phyloP scores from a whole-genome alignment of 1,140 invertebrate genomes.

The Macrosteles quadrilineatus region DNA sequence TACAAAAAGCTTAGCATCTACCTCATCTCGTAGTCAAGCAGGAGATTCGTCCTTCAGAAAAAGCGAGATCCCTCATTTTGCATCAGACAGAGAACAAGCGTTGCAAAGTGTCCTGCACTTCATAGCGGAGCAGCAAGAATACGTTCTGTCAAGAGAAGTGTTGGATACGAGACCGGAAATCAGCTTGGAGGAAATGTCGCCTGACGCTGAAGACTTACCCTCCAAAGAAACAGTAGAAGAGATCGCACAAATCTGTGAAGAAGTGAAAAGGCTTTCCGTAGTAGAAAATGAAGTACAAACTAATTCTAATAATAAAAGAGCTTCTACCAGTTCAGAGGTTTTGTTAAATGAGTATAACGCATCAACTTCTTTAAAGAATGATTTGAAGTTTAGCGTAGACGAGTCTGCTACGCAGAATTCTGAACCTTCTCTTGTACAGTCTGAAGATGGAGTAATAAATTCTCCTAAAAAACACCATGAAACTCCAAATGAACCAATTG shows the following conservation, averaged over 20 bases:
- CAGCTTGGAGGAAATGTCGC: constrained; percentile 46
- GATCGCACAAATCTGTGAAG: constrained; percentile 33
- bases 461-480: too few relatives aligned
- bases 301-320: background rate
- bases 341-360: constrained; percentile 18
- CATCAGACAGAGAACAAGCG: constrained; percentile 63
- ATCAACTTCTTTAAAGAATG: background rate
- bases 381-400: too few relatives aligned
- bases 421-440: too few relatives aligned
- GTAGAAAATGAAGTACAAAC: constrained; percentile 44
- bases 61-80: constrained; percentile 36
- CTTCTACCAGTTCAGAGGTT: constrained; percentile 2
- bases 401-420: too few relatives aligned
- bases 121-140: constrained; percentile 75
- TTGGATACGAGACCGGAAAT: constrained; percentile 56
- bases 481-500: too few relatives aligned
- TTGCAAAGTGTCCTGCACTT: constrained; percentile 72
- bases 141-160: constrained; percentile 59
- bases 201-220: constrained; percentile 32
- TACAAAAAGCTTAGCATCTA: constrained; percentile 74
- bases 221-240: constrained; percentile 41
- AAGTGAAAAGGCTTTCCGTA: constrained; percentile 23
- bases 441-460: too few relatives aligned
- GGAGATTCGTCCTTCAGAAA: constrained; percentile 54
- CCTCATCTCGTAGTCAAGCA: constrained; percentile 59